Conservation (phyloP, 2,113 vertebrate species). For the Thinocorus orbignyianus region DNA sequence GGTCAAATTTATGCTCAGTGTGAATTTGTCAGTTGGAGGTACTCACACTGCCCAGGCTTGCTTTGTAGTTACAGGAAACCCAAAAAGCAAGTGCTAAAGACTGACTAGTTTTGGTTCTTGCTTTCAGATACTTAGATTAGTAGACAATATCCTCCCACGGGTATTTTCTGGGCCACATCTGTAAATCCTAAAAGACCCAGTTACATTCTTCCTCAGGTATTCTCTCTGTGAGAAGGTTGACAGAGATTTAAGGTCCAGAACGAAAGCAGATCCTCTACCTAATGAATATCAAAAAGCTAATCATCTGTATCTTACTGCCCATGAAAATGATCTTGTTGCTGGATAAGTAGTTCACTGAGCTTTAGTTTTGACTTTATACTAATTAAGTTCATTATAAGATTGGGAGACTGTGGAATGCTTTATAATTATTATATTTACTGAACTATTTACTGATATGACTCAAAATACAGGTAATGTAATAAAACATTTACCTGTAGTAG, state of each 20-base stretch:
- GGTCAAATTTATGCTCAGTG: background rate
- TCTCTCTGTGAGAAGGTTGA: background rate
- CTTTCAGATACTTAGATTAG: background rate
- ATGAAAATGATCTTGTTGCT: background rate
- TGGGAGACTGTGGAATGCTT: background rate
- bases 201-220: background rate
- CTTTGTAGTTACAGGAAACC: background rate
- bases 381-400: background rate
- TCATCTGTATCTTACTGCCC: background rate
- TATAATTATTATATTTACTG: background rate
- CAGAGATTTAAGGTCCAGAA: background rate
- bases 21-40: background rate
- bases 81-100: background rate
- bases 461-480: background rate
- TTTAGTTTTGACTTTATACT: conserved; percentile 2
- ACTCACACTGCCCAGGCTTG: accelerated
- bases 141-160: background rate
- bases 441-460: background rate
- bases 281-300: background rate
- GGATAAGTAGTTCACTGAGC: background rate
- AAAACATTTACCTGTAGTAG: background rate
- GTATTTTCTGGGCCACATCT: background rate
- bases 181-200: background rate
- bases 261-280: background rate
- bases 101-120: background rate